phyloP scores from a whole-genome alignment of 2,113 vertebrate species.

The Tetrao urogallus region DNA sequence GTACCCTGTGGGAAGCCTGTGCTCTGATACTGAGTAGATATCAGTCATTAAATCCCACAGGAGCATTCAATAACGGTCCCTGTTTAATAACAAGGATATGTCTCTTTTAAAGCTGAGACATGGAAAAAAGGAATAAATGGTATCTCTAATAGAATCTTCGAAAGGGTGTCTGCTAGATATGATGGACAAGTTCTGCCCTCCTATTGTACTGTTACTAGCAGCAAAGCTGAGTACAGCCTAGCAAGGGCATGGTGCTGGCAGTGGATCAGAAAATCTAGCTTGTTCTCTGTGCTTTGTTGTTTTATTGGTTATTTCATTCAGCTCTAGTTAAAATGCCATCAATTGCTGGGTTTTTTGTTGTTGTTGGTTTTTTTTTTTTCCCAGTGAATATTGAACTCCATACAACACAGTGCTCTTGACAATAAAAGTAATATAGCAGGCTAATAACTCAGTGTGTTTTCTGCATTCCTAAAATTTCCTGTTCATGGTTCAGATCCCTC shows the following conservation, averaged over 20 bases:
- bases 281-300: neutral
- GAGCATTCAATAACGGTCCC: neutral
- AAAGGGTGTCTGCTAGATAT: neutral
- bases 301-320: neutral
- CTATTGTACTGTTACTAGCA: neutral
- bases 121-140: neutral
- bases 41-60: neutral
- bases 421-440: neutral
- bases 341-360: neutral
- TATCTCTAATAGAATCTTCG: neutral
- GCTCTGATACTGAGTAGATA: neutral
- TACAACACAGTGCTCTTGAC: neutral
- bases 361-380: neutral
- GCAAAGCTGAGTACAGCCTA: neutral
- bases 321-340: neutral
- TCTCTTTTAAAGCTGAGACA: neutral
- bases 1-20: neutral
- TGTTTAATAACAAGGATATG: neutral
- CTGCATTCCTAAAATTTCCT: conserved; percentile 2
- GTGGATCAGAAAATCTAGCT: conserved; percentile 3
- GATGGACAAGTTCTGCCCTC: neutral
- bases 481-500: neutral
- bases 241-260: neutral
- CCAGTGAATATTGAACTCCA: neutral
- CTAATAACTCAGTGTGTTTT: conserved; percentile 15